Evolutionary conservation across 2,113 vertebrate genomes (phyloP), one percentile per base, ranked within the genome.

Genomic region (Elgaria multicarinata): DNA sequence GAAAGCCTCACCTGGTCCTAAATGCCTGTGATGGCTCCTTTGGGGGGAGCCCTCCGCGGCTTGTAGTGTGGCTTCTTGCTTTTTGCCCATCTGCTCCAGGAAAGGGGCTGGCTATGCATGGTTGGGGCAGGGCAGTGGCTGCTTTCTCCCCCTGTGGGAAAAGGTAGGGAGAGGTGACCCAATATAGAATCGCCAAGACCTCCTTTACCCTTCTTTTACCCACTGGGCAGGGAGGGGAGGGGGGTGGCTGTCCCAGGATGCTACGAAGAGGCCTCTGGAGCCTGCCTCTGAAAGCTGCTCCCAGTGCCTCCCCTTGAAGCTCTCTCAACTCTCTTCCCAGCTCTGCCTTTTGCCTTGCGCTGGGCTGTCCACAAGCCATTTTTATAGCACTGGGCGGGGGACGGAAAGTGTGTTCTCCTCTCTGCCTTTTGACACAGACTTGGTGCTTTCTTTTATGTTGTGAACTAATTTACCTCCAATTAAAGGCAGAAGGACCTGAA

Each of bases 401-500:
- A n/a, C 13, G 4, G 62, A 33, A 89, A 84, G 8, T 46, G 8
- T 83, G 78, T 87, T 87, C 33, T 58, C 24, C 46, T 79, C n/a
- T 55, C 55, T 82, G 39, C 78, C 46, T 62, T 90, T 86, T 85
- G 71, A 86, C n/a, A 71, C 82, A 39, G 69, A 84, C 55, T 53
- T 82, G 82, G 81, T 74, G 62, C 86, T 92, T 89, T 83, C 53
- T 58, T 44, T 77, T 58, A 88, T 77, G 83, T 85, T 90, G 89
- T 90, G 83, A 95, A 96, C 55, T 87, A 94, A 91, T 82, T 1
- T 93, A 95, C 94, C 93, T 96, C 93, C 91, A 64, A 96, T 96
- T 96, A 96, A 96, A 96, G 95, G 95, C 93, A 96, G 95, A 95
- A 92, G 93, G 93, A 96, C 90, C 83, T 46, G 50, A 95, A 93